Conservation (phyloP, 2,113 vertebrate species). For the Peromyscus leucopus region DNA sequence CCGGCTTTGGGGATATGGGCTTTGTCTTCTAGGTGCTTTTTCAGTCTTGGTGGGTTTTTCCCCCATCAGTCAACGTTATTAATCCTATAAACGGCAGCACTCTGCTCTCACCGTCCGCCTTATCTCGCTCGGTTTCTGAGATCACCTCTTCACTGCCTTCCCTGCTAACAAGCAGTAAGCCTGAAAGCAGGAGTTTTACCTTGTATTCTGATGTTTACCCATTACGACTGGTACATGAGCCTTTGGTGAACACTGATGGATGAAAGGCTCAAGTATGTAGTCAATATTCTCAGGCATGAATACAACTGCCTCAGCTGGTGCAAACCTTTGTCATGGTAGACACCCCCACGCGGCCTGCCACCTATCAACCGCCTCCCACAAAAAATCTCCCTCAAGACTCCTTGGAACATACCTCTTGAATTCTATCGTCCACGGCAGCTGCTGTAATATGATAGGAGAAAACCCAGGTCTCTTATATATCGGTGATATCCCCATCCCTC, state of each 20-base stretch:
- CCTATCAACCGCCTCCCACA: background rate
- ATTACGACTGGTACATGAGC: background rate
- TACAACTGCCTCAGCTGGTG: background rate
- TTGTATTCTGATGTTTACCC: background rate
- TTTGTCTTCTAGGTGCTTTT: conserved; percentile 1
- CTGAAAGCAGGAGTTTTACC: background rate
- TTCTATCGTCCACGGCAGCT: background rate
- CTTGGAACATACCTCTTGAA: background rate
- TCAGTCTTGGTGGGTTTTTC: background rate
- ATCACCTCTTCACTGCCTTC: background rate
- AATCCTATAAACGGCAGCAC: background rate
- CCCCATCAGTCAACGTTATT: background rate
- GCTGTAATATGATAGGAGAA: background rate
- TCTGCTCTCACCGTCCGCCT: background rate
- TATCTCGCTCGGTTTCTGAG: background rate
- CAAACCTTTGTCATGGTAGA: background rate
- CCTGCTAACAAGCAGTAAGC: background rate
- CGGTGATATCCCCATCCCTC: background rate
- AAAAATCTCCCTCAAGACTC: conserved; percentile 11
- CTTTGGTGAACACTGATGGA: background rate
- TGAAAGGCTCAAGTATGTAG: background rate
- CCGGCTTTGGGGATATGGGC: background rate
- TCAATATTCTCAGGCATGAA: background rate
- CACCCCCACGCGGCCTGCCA: too few species aligned
- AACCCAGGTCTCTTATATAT: background rate